Evolutionary conservation across 1,140 invertebrate species (phyloP), one percentile per base, ranked within the genome.

Genomic region (Eriocheir sinensis): DNA sequence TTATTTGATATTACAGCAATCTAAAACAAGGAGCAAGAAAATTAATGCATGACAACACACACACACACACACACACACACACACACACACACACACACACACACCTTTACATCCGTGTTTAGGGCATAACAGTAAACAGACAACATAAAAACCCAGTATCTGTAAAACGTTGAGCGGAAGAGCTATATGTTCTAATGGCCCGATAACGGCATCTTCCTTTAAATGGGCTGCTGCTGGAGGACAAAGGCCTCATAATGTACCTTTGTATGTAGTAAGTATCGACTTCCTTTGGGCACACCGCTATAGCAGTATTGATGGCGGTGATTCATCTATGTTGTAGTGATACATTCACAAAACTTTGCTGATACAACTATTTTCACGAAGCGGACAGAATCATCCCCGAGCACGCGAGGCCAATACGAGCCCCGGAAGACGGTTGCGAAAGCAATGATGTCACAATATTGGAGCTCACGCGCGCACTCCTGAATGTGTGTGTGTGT

Each of bases 401-500:
- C 48, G n/a, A n/a, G 48, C 21, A 53, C 9, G 48, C 2, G 21
- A 12, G 21, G 48, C n/a, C n/a, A 53, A 9, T 53, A 3, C 12
- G 2, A 53, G 48, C 48, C 21, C 48, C 12, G 12, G 44, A 4
- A 48, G 15, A 6, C 44, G 44, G 15, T 48, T 15, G 21, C 48
- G 0, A 9, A 21, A 21, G 9, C 48, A 53, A 21, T 21, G 8
- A 53, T 9, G 9, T 53, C 48, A 53, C 48, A 53, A 12, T 9
- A 9, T 21, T 21, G 12, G 12, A 21, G 48, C 48, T 53, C 21
- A 53, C 48, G 21, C 0, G 9, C 48, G n/a, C 48, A 21, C 15
- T 48, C 44, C 44, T 72, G 60, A n/a, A n/a, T 72, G 60, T 72
- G 60, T 72, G 60, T 72, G 21, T 72, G 53, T 72, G 53, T 72